phyloP scores from a whole-genome alignment of 35 echinoderm and acorn worm genomes.

The Apostichopus parvimensis region DNA sequence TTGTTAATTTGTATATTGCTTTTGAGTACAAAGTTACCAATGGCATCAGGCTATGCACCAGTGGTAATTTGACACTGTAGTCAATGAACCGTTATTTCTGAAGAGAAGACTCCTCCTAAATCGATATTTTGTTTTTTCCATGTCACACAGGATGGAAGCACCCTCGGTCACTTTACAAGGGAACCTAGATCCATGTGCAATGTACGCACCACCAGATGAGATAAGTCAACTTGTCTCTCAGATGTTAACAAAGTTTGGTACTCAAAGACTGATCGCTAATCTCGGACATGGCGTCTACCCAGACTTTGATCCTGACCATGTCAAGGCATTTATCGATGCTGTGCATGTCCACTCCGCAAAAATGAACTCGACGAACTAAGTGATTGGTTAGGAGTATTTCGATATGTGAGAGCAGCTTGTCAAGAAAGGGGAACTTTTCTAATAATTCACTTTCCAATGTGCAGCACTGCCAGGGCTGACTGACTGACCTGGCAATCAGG shows the following conservation, averaged over 20 bases:
- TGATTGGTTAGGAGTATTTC: no score
- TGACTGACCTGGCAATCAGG: no score
- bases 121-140: neutral
- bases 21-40: no score
- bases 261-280: constrained; percentile 88
- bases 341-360: constrained; percentile 77
- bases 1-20: no score
- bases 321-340: constrained; percentile 79
- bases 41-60: no score
- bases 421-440: no score
- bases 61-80: no score
- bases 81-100: no score
- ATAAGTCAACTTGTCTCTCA: constrained; percentile 59
- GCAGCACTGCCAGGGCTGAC: no score
- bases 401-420: no score
- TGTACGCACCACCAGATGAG: constrained; percentile 75
- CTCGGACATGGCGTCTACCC: constrained; percentile 94
- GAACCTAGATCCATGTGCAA: constrained; percentile 91
- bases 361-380: constrained; percentile 54
- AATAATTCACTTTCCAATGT: no score
- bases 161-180: constrained; percentile 72
- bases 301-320: constrained; percentile 82
- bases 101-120: no score
- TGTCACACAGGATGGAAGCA: constrained; percentile 47
- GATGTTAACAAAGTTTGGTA: constrained; percentile 81